phyloP scores from a whole-genome alignment of 2,888 invertebrate genomes.

The Unio delphinus region DNA sequence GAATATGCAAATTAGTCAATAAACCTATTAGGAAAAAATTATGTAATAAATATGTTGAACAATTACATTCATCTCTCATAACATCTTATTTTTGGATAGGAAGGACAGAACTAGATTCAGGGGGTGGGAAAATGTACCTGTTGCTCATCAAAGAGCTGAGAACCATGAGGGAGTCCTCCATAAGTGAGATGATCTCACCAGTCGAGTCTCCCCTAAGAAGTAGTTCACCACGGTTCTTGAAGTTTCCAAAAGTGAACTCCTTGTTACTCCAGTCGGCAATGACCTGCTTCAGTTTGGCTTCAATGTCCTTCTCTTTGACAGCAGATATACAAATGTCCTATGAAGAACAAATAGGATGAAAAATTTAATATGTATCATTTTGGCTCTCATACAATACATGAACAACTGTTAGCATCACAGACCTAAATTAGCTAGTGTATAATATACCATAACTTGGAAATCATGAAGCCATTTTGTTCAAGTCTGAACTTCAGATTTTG shows the following conservation, averaged over 20 bases:
- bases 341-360: not conserved
- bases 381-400: no score
- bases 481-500: no score
- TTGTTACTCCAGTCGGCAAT: constrained; percentile 92
- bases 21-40: not conserved
- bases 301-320: constrained; percentile 97
- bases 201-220: constrained; percentile 93
- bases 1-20: not conserved
- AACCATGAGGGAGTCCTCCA: constrained; percentile 98
- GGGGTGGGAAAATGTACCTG: constrained; percentile 73
- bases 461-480: no score
- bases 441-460: no score
- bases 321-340: constrained; percentile 97
- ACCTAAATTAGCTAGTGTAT: no score
- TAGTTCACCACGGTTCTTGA: constrained; percentile 94
- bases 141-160: constrained; percentile 94
- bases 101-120: no score
- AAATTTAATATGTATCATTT: not conserved
- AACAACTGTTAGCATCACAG: no score
- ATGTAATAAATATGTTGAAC: no score
- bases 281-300: constrained; percentile 93
- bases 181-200: constrained; percentile 92
- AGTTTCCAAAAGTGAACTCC: constrained; percentile 93
- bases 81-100: no score
- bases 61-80: no score